Evolutionary conservation across 2,113 vertebrate species (phyloP).

Genomic region (Lepisosteus osseus): DNA sequence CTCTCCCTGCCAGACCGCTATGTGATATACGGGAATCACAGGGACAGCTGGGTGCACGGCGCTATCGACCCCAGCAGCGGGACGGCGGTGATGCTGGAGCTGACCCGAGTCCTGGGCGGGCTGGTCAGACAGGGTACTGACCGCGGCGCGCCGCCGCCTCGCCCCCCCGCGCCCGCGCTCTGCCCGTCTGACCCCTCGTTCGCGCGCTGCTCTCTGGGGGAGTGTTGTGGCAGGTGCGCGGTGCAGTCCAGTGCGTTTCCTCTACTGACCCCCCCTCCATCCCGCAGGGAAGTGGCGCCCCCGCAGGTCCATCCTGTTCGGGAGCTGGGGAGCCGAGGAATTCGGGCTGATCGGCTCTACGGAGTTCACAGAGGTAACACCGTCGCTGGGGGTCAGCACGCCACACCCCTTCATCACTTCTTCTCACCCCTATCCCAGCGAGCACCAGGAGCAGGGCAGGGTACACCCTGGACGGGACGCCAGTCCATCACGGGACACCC

Average conservation of each 20-base stretch:
- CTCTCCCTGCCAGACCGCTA: constrained; percentile 69
- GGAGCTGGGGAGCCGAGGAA: constrained; percentile 88
- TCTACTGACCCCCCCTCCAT: constrained; percentile 6
- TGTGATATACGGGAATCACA: constrained; percentile 84
- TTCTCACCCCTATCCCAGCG: too few species aligned
- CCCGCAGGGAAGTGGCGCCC: constrained; percentile 77
- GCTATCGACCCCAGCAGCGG: constrained; percentile 87
- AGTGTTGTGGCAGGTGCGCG: too few species aligned
- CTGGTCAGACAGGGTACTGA: constrained; percentile 76
- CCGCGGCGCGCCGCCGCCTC: neutral
- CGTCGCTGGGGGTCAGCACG: too few species aligned
- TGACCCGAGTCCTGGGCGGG: constrained; percentile 71
- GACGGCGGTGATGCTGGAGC: constrained; percentile 80
- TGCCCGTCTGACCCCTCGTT: too few species aligned
- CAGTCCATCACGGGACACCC: too few species aligned
- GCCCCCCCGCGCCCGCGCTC: too few species aligned
- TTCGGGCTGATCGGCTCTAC: constrained; percentile 85
- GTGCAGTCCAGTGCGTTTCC: too few species aligned
- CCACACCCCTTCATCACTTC: too few species aligned
- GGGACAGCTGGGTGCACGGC: constrained; percentile 87
- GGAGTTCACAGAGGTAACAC: constrained; percentile 78
- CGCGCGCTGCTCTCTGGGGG: too few species aligned
- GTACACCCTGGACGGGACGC: too few species aligned
- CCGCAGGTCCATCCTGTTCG: constrained; percentile 79
- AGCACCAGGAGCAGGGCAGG: too few species aligned